A percentile compares a stretch with the other conserved stretches of the same genome.
Conservation (phyloP, 2,888 invertebrate genomes). For the Stegana nigrithorax region DNA sequence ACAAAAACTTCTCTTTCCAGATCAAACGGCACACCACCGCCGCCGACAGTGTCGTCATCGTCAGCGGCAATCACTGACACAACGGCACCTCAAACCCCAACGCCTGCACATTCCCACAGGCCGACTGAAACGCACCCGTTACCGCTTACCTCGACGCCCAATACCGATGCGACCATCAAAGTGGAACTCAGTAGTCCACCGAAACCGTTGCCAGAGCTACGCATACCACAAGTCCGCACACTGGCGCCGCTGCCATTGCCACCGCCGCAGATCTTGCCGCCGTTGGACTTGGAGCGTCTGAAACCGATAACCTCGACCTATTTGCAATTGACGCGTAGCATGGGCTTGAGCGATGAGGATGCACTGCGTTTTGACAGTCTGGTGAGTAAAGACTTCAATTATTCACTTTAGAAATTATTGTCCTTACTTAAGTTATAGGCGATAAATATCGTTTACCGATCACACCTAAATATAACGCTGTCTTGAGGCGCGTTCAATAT, state of each 20-base stretch:
- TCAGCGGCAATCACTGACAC: not conserved
- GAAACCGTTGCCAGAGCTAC: slow-evolving; percentile 41
- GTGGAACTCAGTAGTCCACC: slow-evolving; percentile 49
- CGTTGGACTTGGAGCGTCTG: slow-evolving; percentile 70
- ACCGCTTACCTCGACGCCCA: slow-evolving; percentile 40
- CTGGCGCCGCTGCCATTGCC: slow-evolving; percentile 27
- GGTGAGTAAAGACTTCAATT: slow-evolving; percentile 71
- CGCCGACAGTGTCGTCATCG: slow-evolving; percentile 20
- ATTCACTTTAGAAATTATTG: slow-evolving; percentile 51
- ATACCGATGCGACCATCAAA: slow-evolving; percentile 38
- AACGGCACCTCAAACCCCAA: not conserved
- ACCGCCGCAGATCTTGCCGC: slow-evolving; percentile 40
- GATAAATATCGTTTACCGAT: not conserved
- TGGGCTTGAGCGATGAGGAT: slow-evolving; percentile 75
- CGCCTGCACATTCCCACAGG: not conserved
- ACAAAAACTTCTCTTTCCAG: slow-evolving; percentile 60
- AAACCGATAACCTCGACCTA: slow-evolving; percentile 92
- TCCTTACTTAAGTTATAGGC: not conserved
- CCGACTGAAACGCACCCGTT: not conserved
- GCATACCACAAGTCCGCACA: slow-evolving; percentile 46
- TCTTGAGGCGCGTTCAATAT: slow-evolving; percentile 12
- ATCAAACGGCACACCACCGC: slow-evolving; percentile 41
- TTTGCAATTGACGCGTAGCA: slow-evolving; percentile 83
- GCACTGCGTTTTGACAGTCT: slow-evolving; percentile 73
- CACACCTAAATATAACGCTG: not conserved